Conservation (phyloP, 2,797 vertebrate genomes). For the Hylomyscus alleni region DNA sequence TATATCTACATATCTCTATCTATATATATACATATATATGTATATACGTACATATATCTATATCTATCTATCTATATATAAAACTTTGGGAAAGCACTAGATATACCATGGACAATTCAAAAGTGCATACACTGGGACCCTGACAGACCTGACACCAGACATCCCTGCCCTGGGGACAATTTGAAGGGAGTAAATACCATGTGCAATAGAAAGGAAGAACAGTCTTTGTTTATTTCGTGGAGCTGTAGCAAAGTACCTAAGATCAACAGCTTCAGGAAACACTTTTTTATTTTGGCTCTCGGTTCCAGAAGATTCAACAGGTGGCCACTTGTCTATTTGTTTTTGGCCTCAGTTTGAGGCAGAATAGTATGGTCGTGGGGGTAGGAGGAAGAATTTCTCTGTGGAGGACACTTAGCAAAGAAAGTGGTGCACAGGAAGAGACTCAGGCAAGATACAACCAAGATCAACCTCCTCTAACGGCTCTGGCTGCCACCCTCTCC, state of each 20-base stretch:
- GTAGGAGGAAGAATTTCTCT: background rate
- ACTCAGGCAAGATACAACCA: background rate
- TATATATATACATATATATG: too few species aligned
- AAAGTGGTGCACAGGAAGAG: background rate
- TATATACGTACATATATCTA: too few species aligned
- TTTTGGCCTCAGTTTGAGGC: background rate
- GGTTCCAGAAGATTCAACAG: background rate
- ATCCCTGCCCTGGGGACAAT: background rate
- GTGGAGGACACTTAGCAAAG: background rate
- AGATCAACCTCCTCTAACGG: background rate
- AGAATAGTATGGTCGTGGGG: background rate
- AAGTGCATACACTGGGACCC: too few species aligned
- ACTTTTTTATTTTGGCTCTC: background rate
- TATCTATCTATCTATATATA: background rate
- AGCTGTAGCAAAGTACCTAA: background rate
- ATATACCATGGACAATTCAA: rapidly evolving
- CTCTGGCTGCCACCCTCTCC: background rate
- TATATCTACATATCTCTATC: background rate
- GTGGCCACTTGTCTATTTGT: background rate
- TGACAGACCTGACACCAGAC: background rate
- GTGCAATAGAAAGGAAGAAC: too few species aligned
- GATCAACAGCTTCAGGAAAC: background rate
- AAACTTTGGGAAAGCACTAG: background rate
- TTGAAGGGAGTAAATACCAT: background rate
- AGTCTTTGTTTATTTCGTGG: background rate